Evolutionary conservation across 2,888 invertebrate species (phyloP), one percentile per base, ranked within the genome.

Genomic region (Chrysodeixis includens): DNA sequence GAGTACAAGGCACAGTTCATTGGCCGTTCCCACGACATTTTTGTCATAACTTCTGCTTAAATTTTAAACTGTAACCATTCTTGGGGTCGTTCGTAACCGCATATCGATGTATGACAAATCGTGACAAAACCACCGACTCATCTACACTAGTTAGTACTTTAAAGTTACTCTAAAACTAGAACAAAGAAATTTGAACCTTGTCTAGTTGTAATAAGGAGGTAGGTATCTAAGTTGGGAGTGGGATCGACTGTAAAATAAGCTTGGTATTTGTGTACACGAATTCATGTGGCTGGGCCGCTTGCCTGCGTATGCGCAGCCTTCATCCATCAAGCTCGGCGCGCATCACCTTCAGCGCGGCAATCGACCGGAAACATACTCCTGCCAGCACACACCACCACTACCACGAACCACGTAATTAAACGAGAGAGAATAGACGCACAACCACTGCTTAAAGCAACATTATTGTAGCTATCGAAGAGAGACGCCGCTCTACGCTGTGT

Each of bases 51-150:
- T 92, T 86, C 90, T 90, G 90, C 89, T 90, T 88, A 84, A 82
- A 76, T 85, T 81, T 74, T 82, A 85, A 83, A 82, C 82, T 83
- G 82, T 80, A 80, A 80, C 78, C 79, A 86, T 90, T 84, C 83
- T 84, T 83, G 81, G 82, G 83, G 83, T 76, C 79, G 80, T 82
- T 83, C 83, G 84, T 88, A 92, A 93, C 93, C 93, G 86, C 93
- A 93, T 88, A 87, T 89, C 87, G 88, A 86, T 93, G 92, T 94
- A 92, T 93, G 92, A 94, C 94, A 94, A 94, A 94, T 93, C 92
- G 93, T 93, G 93, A 94, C 94, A 94, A 93, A 93, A 94, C 94
- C 94, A 92, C 92, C 90, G 88, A 91, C 88, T 91, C 91, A 92
- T 91, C 90, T 85, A 87, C 86, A 83, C 86, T 88, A 78, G 79